These are phyloP conservation scores for Coleophora deauratella DNA, from an alignment of 2,888 invertebrate species.

Conservation along the genomic window DNA sequence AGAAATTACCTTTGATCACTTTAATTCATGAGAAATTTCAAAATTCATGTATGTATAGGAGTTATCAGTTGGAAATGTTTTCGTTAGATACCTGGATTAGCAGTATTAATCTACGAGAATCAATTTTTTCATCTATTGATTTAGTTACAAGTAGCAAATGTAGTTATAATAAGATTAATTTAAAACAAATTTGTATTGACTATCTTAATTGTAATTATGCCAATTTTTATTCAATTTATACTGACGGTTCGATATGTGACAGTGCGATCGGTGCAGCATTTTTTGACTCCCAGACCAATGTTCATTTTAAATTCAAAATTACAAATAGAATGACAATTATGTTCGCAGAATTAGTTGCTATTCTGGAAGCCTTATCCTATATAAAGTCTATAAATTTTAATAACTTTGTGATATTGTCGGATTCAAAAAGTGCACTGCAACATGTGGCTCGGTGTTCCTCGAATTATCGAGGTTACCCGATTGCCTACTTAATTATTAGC, in stretches of 20 bases:
- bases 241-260: slow-evolving; percentile 4
- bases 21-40: not conserved
- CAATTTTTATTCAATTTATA: slow-evolving; percentile 3
- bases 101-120: not conserved
- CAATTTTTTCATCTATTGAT: not conserved
- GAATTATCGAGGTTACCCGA: slow-evolving; percentile 11
- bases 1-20: too few species aligned
- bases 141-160: not conserved
- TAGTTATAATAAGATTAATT: not conserved
- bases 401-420: slow-evolving; percentile 9
- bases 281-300: slow-evolving; percentile 2
- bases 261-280: slow-evolving; percentile 6
- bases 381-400: not conserved
- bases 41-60: not conserved
- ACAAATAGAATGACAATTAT: slow-evolving; percentile 8
- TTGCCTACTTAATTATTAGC: slow-evolving; percentile 10
- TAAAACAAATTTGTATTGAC: too few species aligned
- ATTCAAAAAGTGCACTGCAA: slow-evolving; percentile 12
- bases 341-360: slow-evolving; percentile 12
- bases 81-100: slow-evolving; percentile 3
- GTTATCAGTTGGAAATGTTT: slow-evolving; percentile 3
- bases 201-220: not conserved
- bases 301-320: slow-evolving; percentile 6
- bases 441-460: slow-evolving; percentile 15
- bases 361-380: slow-evolving; percentile 11